Evolutionary conservation across 2,113 vertebrate genomes (phyloP), one percentile per base, ranked within the genome.

Genomic region (Tichodroma muraria): DNA sequence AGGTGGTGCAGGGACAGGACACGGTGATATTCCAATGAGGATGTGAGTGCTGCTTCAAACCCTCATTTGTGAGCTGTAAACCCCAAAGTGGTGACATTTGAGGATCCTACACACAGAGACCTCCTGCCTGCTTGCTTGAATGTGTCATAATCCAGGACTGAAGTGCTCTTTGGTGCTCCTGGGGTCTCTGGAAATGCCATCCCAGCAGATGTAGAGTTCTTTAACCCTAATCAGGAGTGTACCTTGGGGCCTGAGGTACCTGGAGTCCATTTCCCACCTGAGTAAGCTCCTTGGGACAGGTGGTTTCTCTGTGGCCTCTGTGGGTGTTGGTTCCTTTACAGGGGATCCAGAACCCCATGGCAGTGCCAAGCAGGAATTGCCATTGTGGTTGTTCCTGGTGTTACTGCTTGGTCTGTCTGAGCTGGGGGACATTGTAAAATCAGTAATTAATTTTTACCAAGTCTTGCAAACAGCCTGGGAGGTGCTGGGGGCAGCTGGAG

Each of bases 81-180:
- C 6, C 47, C 24, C 10, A 28, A 31, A 49, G 20, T 1, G 10
- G 35, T 10, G 59, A 16, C 47, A 11, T 64, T 44, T n/a, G 71
- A 35, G 57, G 59, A 21, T 18, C 49, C 57, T 24, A 8, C 63
- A 19, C 7, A 1, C 23, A 37, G 23, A 16, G 15, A 7, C 4
- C 30, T 80, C 2, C 1, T 14, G 61, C 24, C 73, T 60, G 18
- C 24, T 60, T 25, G 33, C 19, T 64, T 80, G 49, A 3, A 2
- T 1, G 14, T 54, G 35, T 6, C 0, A 0, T 16, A 11, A 59
- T 27, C 24, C 54, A 35, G 40, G 47, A 4, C 53, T 68, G 60
- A 56, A 64, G 65, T 3, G 13, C 16, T 16, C 1, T 47, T 16
- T 33, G 77, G 13, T 71, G 33, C 60, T 71, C 9, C 1, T 28